Conservation (phyloP, 2,888 invertebrate species). For the Lacanobia wlatinum region DNA sequence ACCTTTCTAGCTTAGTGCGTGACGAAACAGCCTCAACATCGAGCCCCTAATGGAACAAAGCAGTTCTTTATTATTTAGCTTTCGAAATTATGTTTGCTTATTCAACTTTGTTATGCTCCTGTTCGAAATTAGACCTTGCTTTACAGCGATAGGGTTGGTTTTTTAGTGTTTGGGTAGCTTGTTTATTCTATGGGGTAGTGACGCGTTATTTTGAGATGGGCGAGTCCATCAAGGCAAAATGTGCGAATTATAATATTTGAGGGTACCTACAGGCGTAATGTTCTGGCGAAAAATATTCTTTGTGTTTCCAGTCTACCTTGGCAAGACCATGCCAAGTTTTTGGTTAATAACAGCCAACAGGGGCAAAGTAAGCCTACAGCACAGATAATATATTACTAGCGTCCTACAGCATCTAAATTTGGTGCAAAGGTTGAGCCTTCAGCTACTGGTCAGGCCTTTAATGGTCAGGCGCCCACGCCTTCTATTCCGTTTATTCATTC, state of each 20-base stretch:
- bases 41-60: slow-evolving; percentile 68
- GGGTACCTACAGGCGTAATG: background rate
- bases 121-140: slow-evolving; percentile 35
- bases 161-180: slow-evolving; percentile 26
- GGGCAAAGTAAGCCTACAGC: background rate
- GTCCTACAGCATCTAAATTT: too few relatives aligned
- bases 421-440: too few relatives aligned
- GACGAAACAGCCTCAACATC: slow-evolving; percentile 49
- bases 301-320: too few relatives aligned
- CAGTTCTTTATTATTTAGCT: slow-evolving; percentile 64
- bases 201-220: slow-evolving; percentile 40
- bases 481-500: too few relatives aligned
- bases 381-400: too few relatives aligned
- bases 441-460: too few relatives aligned
- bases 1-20: slow-evolving; percentile 66
- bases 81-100: slow-evolving; percentile 63
- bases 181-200: slow-evolving; percentile 46
- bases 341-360: background rate
- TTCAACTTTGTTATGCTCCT: slow-evolving; percentile 46
- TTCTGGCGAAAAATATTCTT: background rate
- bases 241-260: slow-evolving; percentile 23
- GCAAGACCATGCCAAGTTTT: background rate
- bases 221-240: slow-evolving; percentile 35
- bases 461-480: too few relatives aligned
- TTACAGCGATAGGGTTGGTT: slow-evolving; percentile 10